Base-by-base conservation (phyloP, 2,797 vertebrate species). In the Lepidocolaptes lacrymiger region DNA sequence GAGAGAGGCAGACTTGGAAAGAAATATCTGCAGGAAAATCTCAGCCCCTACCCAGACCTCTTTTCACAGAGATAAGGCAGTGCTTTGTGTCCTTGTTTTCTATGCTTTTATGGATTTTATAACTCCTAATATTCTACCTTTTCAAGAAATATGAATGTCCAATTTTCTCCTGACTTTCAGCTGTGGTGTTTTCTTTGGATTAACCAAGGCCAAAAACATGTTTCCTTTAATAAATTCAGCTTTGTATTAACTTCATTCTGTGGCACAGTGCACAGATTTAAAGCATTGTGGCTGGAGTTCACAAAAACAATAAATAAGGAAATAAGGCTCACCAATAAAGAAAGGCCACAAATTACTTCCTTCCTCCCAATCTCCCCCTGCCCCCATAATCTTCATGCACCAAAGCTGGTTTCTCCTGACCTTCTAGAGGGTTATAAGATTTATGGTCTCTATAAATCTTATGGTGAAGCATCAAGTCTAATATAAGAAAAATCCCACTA, bases 221-320 rank as follows among this genome's bases (percentile, higher is more conserved):
- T 66, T 91, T 58, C 22, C 15, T 82, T 69, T 69, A 37, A 21
- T 66, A 75, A 66, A 86, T 79, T 32, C 39, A 34, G 5, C 6
- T 86, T 92, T 48, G 12, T 23, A 39, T 68, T 72, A 48, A 26
- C 22, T 68, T 85, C 11, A 23, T 77, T 62, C 48, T 73, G 19
- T 48, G 24, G 79, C 59, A 88, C 17, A 84, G 71, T 30, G 9
- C 30, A 66, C 12, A 59, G 41, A 41, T 74, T 69, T 59, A 71
- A 91, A 82, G 14, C 73, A 73, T 58, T 82, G 14, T 23, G 6
- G 26, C 26, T 62, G 11, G n/a, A 88, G 28, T 48, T 49, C 41
- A 81, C 41, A 61, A 68, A 89, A 89, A 41, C 30, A 89, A 76
- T 69, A 86, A 84, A 62, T 78, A 88, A 89, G 15, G 34, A 85